These are phyloP conservation scores for Ceryle rudis DNA, from an alignment of 2,797 vertebrate species.

Conservation along the genomic window DNA sequence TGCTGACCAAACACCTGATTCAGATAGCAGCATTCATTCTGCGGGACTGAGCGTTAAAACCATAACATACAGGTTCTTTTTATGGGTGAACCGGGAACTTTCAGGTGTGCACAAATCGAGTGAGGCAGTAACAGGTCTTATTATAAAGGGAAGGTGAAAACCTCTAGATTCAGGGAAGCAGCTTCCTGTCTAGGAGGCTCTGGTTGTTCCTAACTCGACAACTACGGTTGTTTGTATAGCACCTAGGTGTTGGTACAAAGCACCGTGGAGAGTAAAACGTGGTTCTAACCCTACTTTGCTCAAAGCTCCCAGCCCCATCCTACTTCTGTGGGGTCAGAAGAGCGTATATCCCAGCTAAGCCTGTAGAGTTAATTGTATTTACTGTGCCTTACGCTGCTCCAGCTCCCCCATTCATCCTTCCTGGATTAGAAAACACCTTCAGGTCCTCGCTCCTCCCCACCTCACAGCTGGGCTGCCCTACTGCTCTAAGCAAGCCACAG, in stretches of 20 bases:
- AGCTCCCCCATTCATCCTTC: not conserved
- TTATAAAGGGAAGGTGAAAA: slow-evolving; percentile 54
- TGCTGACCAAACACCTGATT: slow-evolving; percentile 77
- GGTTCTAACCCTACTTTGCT: not conserved
- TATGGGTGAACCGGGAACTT: slow-evolving; percentile 43
- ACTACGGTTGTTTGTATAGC: not conserved
- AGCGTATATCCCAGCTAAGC: not conserved
- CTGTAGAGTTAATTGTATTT: not conserved
- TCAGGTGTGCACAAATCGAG: slow-evolving; percentile 49
- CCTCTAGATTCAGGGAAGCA: not conserved
- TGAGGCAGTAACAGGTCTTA: slow-evolving; percentile 38
- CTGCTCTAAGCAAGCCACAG: not conserved
- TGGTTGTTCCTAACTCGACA: not conserved
- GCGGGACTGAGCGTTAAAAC: not conserved
- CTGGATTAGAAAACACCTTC: not conserved
- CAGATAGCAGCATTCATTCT: slow-evolving; percentile 68
- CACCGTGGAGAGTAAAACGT: not conserved
- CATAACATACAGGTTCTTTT: slow-evolving; percentile 35
- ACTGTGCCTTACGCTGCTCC: not conserved
- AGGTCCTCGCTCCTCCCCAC: not conserved
- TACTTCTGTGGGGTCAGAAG: not conserved
- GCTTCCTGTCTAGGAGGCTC: slow-evolving; percentile 38
- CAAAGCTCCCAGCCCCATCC: not conserved
- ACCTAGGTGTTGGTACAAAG: slow-evolving; percentile 1
- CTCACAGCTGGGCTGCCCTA: not conserved